Evolutionary conservation across 1,140 invertebrate genomes (phyloP), one percentile per base, ranked within the genome.

Genomic region (Maniola jurtina): DNA sequence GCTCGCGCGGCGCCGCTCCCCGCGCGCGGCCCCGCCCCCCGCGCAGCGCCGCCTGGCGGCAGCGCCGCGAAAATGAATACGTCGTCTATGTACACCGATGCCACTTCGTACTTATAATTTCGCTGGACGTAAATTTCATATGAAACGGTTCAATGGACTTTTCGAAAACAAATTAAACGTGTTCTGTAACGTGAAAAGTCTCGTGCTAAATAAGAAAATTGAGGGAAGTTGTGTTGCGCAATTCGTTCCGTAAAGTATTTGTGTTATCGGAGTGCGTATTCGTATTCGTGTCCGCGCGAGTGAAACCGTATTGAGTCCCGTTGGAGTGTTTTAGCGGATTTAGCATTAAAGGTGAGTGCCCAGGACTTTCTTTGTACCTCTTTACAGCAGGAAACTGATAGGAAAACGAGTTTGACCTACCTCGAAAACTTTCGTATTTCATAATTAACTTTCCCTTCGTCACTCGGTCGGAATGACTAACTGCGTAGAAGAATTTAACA

Each of bases 101-200:
- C 90, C 86, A 90, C 83, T 88, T 87, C 88, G 88, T 91, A 88
- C 80, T 80, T 86, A 91, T 88, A 88, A 90, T 91, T 90, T 91
- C 86, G 88, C 90, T 90, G 81, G 82, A 90, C 90, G 90, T 90
- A 90, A 91, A 91, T 89, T 91, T 91, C 86, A 82, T 84, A 77
- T 81, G 84, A 89, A 90, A 89, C 89, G 89, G 89, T 91, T 91
- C 90, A 91, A 91, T 91, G 90, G 87, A 91, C 90, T 90, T 90
- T 90, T 79, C 73, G 77, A 88, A 91, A 88, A 86, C 78, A 84
- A 25, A 25, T 77, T 75, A 79, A 88, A 83, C 81, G 84, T 82
- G 81, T 88, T 80, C 78, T 68, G 72, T 80, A 75, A 75, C 77
- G 76, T 80, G 76, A 86, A 83, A 86, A 71, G 73, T 80, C 76